Evolutionary conservation across 2,113 vertebrate genomes (phyloP), one percentile per base, ranked within the genome.

Genomic region (Trichechus manatus): DNA sequence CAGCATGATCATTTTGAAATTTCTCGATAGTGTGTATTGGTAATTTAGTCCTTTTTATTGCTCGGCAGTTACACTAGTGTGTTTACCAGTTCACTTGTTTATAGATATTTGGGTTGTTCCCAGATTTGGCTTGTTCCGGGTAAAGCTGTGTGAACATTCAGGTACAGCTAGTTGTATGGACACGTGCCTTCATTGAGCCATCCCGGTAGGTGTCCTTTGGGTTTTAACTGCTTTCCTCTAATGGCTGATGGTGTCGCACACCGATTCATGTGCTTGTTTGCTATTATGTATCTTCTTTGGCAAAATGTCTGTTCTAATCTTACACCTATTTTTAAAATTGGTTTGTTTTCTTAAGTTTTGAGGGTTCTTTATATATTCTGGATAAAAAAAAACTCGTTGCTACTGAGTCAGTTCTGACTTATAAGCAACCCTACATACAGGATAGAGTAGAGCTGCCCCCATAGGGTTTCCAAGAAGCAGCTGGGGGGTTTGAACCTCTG

Each of bases 301-400:
- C 4, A 15, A 79, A 74, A 36, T 80, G 13, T 72, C 77, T 70
- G 33, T 84, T 92, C 74, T 92, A 7, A 77, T 85, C 42, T 87
- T 70, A 53, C 1, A 29, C 1, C 8, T 27, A 25, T 33, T 87
- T 70, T 75, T 80, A 9, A 50, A 82, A 11, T 59, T 14, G 2
- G 47, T 89, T 6, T 17, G 14, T 83, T 7, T 95, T 91, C 61
- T 81, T 23, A 79, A 90, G 27, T 11, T 47, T 86, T 87, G 33
- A 82, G 70, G 89, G 66, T 85, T 96, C 27, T 95, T 91, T 93
- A n/a, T 93, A 81, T 93, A 70, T 81, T 84, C 17, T 93, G 53
- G 85, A 50, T 77, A 61, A 13, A 53, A 79, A 3, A 53, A 79
- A 3, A 47, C 7, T 47, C 47, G 10, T 47, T 47, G 47, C 47